Evolutionary conservation across 2,113 vertebrate species (phyloP).

Genomic region (Dascyllus trimaculatus): DNA sequence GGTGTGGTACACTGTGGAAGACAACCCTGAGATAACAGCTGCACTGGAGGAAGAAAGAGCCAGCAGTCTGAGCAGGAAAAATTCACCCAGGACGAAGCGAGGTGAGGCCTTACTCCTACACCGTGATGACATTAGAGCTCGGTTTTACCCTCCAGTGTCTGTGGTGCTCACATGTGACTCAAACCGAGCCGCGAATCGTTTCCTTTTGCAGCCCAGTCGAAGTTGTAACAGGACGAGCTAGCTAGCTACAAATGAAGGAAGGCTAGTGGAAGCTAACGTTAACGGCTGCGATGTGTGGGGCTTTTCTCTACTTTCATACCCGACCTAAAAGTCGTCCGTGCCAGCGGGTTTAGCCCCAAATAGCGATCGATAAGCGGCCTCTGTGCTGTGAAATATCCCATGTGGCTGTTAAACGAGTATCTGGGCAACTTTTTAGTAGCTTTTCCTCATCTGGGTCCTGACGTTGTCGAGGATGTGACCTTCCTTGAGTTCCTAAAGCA

Average conservation of each 20-base stretch:
- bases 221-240: conserved; percentile 64
- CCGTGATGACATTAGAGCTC: not conserved
- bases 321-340: conserved; percentile 46
- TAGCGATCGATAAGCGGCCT: rapidly evolving
- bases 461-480: conserved; percentile 83
- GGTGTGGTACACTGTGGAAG: conserved; percentile 97
- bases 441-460: conserved; percentile 59
- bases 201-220: conserved; percentile 41
- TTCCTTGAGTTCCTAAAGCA: conserved; percentile 75
- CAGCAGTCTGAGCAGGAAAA: conserved; percentile 89
- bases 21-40: conserved; percentile 97
- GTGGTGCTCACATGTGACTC: not conserved
- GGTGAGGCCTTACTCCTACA: conserved; percentile 74
- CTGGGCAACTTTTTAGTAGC: conserved; percentile 41
- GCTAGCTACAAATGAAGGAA: conserved; percentile 53
- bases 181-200: not conserved
- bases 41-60: conserved; percentile 95
- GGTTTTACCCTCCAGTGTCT: not conserved
- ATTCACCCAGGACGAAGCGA: conserved; percentile 86
- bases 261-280: conserved; percentile 66
- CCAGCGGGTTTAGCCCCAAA: not conserved
- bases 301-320: conserved; percentile 65
- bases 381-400: rapidly evolving
- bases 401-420: not conserved
- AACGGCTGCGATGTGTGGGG: conserved; percentile 64